Percentiles rank a stretch among this genome's conserved stretches.
phyloP scores from a whole-genome alignment of 2,797 vertebrate genomes.

The Pristis pectinata region DNA sequence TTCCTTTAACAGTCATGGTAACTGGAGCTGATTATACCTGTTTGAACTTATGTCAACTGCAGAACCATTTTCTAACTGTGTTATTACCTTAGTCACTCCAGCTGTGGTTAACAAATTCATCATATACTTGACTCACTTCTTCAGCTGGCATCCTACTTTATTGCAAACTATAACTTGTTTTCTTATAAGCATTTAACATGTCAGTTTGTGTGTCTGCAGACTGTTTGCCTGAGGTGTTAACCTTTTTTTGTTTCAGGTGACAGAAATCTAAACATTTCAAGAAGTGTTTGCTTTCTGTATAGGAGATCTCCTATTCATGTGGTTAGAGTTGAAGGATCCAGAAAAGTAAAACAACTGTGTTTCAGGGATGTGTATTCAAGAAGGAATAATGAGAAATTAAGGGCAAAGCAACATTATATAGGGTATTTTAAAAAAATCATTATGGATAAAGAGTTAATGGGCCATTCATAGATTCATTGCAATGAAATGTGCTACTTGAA shows the following conservation, averaged over 20 bases:
- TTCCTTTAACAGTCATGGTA: not conserved
- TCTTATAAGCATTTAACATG: not conserved
- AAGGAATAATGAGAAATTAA: not conserved
- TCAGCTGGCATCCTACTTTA: not conserved
- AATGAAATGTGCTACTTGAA: not conserved
- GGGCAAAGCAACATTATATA: not conserved
- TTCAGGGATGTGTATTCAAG: not conserved
- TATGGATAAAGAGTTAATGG: not conserved
- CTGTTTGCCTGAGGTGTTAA: not conserved
- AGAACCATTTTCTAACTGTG: not conserved
- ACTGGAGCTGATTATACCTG: not conserved
- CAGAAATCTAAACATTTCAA: not conserved
- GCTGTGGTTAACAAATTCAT: conserved; percentile 25
- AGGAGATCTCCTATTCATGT: not conserved
- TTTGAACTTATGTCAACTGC: not conserved
- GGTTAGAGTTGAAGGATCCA: not conserved
- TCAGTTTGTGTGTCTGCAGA: not conserved
- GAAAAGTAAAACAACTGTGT: not conserved
- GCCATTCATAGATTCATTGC: not conserved
- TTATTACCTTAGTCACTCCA: conserved; percentile 12
- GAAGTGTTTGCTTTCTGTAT: not conserved
- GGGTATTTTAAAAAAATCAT: not conserved
- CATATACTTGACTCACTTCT: not conserved
- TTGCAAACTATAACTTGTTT: not conserved
- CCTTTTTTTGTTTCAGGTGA: not conserved